A percentile compares a stretch with the other conserved stretches of the same genome.
Evolutionary conservation across 1,140 invertebrate genomes (phyloP).

Genomic region (Phthorimaea operculella): DNA sequence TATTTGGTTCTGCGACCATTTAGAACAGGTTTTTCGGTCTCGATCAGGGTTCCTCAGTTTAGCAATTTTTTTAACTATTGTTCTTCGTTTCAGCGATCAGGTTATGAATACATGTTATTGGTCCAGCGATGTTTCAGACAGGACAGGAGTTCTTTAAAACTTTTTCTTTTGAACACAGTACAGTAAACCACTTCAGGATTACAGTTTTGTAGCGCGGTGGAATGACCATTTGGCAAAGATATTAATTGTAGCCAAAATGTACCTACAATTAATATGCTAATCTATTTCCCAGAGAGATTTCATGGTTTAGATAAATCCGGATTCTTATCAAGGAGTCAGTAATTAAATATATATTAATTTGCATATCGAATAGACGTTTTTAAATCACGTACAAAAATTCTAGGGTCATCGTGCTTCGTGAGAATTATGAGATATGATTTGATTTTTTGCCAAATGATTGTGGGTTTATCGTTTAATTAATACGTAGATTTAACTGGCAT

Average conservation of each 20-base stretch:
- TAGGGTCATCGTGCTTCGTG: constrained; percentile 36
- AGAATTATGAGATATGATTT: constrained; percentile 15
- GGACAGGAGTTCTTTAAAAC: too few relatives aligned
- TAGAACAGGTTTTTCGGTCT: too few relatives aligned
- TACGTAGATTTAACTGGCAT: not conserved
- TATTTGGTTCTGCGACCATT: too few relatives aligned
- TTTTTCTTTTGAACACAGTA: too few relatives aligned
- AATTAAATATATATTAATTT: constrained; percentile 51
- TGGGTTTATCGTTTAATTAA: not conserved
- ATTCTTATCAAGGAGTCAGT: constrained; percentile 26
- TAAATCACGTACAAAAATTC: constrained; percentile 27
- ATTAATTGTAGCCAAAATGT: constrained; percentile 16
- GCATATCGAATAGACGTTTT: constrained; percentile 32
- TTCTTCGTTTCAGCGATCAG: too few relatives aligned
- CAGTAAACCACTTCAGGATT: too few relatives aligned
- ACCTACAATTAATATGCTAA: constrained; percentile 27
- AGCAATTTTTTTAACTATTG: too few relatives aligned
- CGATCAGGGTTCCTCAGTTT: too few relatives aligned
- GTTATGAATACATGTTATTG: too few relatives aligned
- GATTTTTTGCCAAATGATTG: not conserved
- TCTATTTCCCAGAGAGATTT: constrained; percentile 25
- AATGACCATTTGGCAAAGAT: constrained; percentile 2
- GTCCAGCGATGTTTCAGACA: too few relatives aligned
- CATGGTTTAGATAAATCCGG: constrained; percentile 12
- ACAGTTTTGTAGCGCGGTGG: too few relatives aligned